phyloP scores from a whole-genome alignment of 2,797 vertebrate species.

The Gobionotothen gibberifrons region DNA sequence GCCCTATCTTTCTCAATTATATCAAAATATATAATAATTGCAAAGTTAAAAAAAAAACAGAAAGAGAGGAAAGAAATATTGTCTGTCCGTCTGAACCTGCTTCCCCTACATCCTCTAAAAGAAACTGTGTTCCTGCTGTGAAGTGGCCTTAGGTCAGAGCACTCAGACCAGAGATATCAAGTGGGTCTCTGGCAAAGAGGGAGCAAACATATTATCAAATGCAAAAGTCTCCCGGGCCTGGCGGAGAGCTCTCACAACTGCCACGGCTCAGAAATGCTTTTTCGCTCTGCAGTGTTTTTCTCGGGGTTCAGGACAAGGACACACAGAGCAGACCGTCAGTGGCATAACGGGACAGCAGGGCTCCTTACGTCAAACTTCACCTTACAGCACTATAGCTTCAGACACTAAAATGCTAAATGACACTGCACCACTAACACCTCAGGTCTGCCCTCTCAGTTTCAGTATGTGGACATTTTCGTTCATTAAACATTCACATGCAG shows the following conservation, averaged over 20 bases:
- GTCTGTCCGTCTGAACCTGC: conserved; percentile 20
- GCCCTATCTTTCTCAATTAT: neutral
- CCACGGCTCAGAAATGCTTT: conserved; percentile 42
- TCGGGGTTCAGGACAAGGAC: conserved; percentile 55
- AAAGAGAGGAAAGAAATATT: neutral
- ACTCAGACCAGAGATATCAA: conserved; percentile 62
- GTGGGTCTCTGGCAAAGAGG: conserved; percentile 62
- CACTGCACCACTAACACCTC: conserved; percentile 4
- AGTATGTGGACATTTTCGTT: neutral
- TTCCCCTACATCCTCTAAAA: conserved; percentile 23
- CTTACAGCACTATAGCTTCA: conserved; percentile 5
- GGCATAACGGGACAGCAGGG: conserved; percentile 30
- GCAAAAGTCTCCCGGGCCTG: conserved; percentile 46
- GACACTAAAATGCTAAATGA: conserved; percentile 22
- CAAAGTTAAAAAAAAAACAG: neutral
- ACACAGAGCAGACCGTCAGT: conserved; percentile 39
- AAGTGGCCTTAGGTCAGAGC: conserved; percentile 50
- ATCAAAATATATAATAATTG: neutral
- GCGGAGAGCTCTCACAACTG: conserved; percentile 41
- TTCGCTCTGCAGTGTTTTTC: conserved; percentile 21
- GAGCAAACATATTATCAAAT: conserved; percentile 69
- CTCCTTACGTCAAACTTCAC: conserved; percentile 30
- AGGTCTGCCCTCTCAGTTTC: conserved; percentile 6
- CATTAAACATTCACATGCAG: neutral
- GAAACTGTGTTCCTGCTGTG: conserved; percentile 28